Conservation (phyloP, 2,113 vertebrate species). For the Ovibos moschatus region DNA sequence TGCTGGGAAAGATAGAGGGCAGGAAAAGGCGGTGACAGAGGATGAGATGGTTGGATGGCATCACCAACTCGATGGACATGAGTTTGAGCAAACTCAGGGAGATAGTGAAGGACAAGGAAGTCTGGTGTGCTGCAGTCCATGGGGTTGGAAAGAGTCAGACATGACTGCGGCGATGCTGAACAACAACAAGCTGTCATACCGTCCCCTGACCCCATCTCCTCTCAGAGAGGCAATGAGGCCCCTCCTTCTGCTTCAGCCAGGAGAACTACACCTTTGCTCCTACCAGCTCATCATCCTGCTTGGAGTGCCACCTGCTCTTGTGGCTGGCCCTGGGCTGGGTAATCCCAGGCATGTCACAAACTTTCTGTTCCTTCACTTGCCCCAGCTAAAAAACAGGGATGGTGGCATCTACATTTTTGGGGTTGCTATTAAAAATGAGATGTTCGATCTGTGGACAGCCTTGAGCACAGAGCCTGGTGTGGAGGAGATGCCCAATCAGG, state of each 20-base stretch:
- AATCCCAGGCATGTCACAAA: fast-evolving
- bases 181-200: not conserved
- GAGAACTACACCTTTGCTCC: not conserved
- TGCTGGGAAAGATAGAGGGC: not conserved
- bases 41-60: not conserved
- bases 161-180: not conserved
- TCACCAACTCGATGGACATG: not conserved
- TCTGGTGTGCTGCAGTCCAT: not conserved
- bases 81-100: not conserved
- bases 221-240: not conserved
- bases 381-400: fast-evolving
- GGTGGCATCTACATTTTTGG: fast-evolving
- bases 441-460: not conserved
- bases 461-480: not conserved
- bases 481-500: fast-evolving
- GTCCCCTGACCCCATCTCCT: not conserved
- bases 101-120: not conserved
- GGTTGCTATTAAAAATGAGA: not conserved
- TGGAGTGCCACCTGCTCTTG: too few relatives aligned
- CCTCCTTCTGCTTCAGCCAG: not conserved
- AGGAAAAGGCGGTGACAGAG: not conserved
- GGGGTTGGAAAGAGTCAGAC: not conserved
- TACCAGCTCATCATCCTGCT: not conserved
- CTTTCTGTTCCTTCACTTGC: not conserved
- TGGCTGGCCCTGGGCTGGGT: too few relatives aligned